Evolutionary conservation across 92 coral and sea anemone species (phyloP).

Genomic region (Actinostola sp.): DNA sequence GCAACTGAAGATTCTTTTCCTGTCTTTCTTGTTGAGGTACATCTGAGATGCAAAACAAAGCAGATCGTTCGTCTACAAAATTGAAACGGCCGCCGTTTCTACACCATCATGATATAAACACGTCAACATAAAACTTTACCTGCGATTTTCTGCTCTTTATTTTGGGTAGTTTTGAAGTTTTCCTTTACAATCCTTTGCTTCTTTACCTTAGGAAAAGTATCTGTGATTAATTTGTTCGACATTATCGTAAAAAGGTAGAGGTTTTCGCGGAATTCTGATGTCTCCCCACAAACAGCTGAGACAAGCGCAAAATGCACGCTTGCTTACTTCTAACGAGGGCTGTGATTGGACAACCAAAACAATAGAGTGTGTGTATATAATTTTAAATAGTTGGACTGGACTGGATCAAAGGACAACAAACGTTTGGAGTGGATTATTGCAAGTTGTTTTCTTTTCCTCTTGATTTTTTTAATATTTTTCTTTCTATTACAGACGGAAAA

Average conservation of each 20-base stretch:
- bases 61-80: not conserved
- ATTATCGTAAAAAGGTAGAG: conserved; percentile 28
- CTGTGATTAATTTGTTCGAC: conserved; percentile 90
- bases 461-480: too few relatives aligned
- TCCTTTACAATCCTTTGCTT: conserved; percentile 71
- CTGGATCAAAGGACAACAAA: too few relatives aligned
- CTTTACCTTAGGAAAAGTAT: conserved; percentile 82
- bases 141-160: conserved; percentile 9
- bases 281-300: conserved; percentile 8
- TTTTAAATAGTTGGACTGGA: not conserved
- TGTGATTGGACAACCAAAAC: conserved; percentile 15
- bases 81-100: not conserved
- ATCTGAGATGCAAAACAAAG: not conserved
- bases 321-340: not conserved
- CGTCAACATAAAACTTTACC: conserved; percentile 11
- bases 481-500: too few relatives aligned
- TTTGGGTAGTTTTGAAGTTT: conserved; percentile 12
- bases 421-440: too few relatives aligned
- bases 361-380: not conserved
- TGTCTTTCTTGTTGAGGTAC: conserved; percentile 30
- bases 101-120: too few relatives aligned
- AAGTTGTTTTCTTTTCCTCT: too few relatives aligned
- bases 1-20: conserved; percentile 54
- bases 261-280: conserved; percentile 10
- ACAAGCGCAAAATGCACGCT: conserved; percentile 14